Conservation (phyloP, 1,140 invertebrate species). For the Heliconius hermathena region DNA sequence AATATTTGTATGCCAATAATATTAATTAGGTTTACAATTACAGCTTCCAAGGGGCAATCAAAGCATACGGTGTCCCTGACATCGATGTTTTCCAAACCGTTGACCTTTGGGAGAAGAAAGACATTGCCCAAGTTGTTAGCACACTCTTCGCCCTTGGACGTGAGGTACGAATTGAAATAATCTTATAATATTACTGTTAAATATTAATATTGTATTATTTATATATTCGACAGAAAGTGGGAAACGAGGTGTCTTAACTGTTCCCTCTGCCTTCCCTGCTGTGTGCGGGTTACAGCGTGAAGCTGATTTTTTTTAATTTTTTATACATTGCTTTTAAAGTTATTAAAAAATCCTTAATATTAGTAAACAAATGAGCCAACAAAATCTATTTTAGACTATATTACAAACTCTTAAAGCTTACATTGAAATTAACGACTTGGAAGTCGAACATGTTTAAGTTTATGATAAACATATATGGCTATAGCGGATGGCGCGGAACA, state of each 20-base stretch:
- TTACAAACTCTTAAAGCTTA: neutral
- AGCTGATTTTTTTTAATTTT: too few species aligned
- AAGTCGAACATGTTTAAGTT: constrained; percentile 29
- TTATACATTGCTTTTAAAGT: neutral
- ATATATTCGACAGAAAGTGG: too few species aligned
- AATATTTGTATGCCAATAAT: neutral
- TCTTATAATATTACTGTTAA: neutral
- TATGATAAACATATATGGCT: constrained; percentile 45
- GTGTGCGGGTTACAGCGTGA: too few species aligned
- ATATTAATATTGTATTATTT: neutral
- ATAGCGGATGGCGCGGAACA: constrained; percentile 49
- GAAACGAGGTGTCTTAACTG: too few species aligned
- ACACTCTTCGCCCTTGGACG: constrained; percentile 96
- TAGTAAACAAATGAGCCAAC: neutral
- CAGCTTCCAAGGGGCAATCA: constrained; percentile 95
- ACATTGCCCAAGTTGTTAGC: constrained; percentile 96
- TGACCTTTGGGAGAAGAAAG: constrained; percentile 96
- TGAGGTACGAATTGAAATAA: constrained; percentile 85
- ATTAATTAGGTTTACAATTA: constrained; percentile 34
- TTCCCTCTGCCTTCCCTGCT: too few species aligned
- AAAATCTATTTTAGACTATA: neutral
- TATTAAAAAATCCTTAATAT: neutral
- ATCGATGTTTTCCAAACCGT: constrained; percentile 98
- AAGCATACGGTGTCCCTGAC: constrained; percentile 94
- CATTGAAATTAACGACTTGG: constrained; percentile 30